phyloP scores from a whole-genome alignment of 1,140 invertebrate genomes.

The Theocolax elegans region DNA sequence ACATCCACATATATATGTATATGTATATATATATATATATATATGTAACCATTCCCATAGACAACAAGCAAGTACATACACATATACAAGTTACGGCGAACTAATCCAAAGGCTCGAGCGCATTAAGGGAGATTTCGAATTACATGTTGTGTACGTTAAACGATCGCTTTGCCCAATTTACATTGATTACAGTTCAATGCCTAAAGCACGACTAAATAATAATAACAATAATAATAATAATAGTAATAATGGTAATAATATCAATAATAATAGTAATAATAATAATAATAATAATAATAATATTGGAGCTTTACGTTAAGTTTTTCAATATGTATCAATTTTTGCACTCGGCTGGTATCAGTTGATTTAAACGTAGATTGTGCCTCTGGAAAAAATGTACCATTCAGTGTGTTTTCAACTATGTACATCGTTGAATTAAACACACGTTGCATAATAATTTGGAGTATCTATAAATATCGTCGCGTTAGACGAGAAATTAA shows the following conservation, averaged over 20 bases:
- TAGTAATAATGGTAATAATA: no score
- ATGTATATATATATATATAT: neutral
- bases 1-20: neutral
- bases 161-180: slow-evolving; percentile 17
- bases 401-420: slow-evolving; percentile 30
- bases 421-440: slow-evolving; percentile 14
- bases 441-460: neutral
- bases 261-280: no score
- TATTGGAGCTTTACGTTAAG: slow-evolving; percentile 18
- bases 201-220: slow-evolving; percentile 1
- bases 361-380: slow-evolving; percentile 31
- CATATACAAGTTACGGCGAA: neutral
- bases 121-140: slow-evolving; percentile 14
- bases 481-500: slow-evolving; percentile 12
- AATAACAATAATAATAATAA: no score
- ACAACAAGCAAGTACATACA: slow-evolving; percentile 7
- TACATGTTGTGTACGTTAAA: slow-evolving; percentile 6
- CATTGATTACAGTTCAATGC: slow-evolving; percentile 14
- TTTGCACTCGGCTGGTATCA: no score
- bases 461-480: no score
- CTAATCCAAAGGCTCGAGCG: slow-evolving; percentile 16
- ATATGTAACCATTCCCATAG: neutral
- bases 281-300: no score
- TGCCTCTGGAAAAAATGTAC: slow-evolving; percentile 37
- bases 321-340: slow-evolving; percentile 13